Evolutionary conservation across 2,113 vertebrate genomes (phyloP).

Genomic region (Eulacestoma nigropectus): DNA sequence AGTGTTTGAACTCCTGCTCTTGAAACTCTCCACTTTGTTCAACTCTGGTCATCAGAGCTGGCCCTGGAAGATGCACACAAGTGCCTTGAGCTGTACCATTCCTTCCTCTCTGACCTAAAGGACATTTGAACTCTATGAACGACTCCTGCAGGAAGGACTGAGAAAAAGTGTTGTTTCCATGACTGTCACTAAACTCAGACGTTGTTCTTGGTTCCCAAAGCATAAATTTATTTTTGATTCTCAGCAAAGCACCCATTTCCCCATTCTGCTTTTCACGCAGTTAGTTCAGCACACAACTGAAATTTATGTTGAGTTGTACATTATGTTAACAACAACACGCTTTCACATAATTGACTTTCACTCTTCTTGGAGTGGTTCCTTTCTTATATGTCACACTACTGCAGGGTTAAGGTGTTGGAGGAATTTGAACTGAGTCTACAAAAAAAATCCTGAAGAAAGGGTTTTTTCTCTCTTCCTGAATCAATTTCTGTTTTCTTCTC

Average conservation of each 20-base stretch:
- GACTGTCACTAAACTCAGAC: not conserved
- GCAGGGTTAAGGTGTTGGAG: not conserved
- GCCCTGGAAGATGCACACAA: accelerated
- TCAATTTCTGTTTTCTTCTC: not conserved
- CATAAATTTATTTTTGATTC: not conserved
- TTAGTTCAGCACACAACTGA: not conserved
- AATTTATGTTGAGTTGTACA: not conserved
- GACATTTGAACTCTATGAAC: not conserved
- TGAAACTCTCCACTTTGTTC: not conserved
- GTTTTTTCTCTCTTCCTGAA: not conserved
- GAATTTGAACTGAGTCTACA: not conserved
- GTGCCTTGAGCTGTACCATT: not conserved
- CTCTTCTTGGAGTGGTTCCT: not conserved
- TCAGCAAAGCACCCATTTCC: not conserved
- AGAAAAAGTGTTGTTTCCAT: not conserved
- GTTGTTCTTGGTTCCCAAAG: not conserved
- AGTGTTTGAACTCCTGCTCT: not conserved
- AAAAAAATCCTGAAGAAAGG: not conserved
- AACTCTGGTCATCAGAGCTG: not conserved
- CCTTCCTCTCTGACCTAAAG: not conserved
- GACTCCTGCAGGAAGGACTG: not conserved
- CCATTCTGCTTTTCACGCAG: not conserved
- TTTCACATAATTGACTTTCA: not conserved
- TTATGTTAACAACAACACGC: not conserved
- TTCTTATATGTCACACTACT: not conserved